phyloP scores from a whole-genome alignment of 2,888 invertebrate species.

The Phorcus lineatus region DNA sequence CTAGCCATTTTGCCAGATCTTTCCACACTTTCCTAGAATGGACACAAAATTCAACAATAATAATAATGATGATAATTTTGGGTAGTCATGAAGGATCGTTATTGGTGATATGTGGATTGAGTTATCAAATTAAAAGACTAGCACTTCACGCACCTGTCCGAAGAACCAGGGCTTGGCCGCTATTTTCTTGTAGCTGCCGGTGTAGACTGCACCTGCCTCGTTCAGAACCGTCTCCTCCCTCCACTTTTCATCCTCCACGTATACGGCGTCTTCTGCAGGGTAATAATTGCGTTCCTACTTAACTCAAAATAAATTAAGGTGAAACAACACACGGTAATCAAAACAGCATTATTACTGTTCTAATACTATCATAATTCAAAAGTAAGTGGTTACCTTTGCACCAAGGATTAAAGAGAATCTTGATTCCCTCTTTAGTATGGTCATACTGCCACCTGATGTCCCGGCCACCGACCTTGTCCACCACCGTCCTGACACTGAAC shows the following conservation, averaged over 20 bases:
- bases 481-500: slow-evolving; percentile 43
- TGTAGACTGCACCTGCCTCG: slow-evolving; percentile 31
- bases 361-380: too few relatives aligned
- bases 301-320: too few relatives aligned
- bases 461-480: slow-evolving; percentile 17
- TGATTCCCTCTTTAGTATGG: slow-evolving; percentile 76
- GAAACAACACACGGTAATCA: too few relatives aligned
- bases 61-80: too few relatives aligned
- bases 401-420: slow-evolving; percentile 92
- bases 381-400: slow-evolving; percentile 80
- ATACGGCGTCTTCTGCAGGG: slow-evolving; percentile 38
- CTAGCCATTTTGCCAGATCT: too few relatives aligned
- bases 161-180: slow-evolving; percentile 37
- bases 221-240: slow-evolving; percentile 43
- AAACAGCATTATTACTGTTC: too few relatives aligned
- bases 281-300: too few relatives aligned
- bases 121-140: not conserved
- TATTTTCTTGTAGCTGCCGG: slow-evolving; percentile 36
- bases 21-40: too few relatives aligned
- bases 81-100: not conserved
- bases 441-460: slow-evolving; percentile 37
- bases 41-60: too few relatives aligned
- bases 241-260: not conserved
- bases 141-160: slow-evolving; percentile 37
- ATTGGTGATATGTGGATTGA: not conserved